phyloP scores from a whole-genome alignment of 2,113 vertebrate genomes.

The Phaetusa simplex region DNA sequence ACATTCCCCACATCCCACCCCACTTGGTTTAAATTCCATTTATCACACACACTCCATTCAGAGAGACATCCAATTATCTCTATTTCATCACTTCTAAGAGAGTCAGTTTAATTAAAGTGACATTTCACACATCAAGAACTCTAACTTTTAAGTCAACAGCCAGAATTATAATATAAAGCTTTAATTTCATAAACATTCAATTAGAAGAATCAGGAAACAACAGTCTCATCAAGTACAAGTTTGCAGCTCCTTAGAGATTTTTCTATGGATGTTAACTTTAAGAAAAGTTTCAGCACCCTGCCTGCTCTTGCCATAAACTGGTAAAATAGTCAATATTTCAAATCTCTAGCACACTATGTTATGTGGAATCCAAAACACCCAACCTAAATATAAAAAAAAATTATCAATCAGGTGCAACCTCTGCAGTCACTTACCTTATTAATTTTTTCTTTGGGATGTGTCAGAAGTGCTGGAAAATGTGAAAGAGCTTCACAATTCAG shows the following conservation, averaged over 20 bases:
- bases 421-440: conserved; percentile 87
- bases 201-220: background rate
- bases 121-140: background rate
- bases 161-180: background rate
- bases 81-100: conserved; percentile 88
- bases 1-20: background rate
- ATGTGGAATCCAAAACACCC: background rate
- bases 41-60: conserved; percentile 62
- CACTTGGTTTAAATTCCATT: background rate
- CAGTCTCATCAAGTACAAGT: background rate
- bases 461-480: conserved; percentile 95
- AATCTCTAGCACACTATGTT: background rate
- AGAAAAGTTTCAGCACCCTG: background rate
- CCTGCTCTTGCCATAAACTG: background rate
- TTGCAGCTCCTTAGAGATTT: background rate
- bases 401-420: accelerated
- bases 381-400: accelerated
- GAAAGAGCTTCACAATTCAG: conserved; percentile 96
- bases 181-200: background rate
- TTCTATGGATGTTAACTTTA: background rate
- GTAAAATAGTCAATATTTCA: background rate
- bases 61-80: conserved; percentile 73
- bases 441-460: conserved; percentile 99
- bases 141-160: background rate
- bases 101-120: background rate